Evolutionary conservation across 2,113 vertebrate genomes (phyloP), one percentile per base, ranked within the genome.

Genomic region (Coreoperca whiteheadi): DNA sequence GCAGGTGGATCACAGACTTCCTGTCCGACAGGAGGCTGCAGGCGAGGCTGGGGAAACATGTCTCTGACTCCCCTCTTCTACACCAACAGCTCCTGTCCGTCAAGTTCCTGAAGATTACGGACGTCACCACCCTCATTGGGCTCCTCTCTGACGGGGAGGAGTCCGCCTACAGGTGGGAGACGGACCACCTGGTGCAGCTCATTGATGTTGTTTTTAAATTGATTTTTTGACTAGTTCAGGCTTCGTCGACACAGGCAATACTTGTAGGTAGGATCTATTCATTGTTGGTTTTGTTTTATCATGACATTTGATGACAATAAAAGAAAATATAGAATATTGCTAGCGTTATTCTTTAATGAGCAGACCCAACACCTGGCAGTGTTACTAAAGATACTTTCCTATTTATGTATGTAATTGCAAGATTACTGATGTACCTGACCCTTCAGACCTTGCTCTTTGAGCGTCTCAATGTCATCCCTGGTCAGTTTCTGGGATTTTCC

Each of bases 401-500:
- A 59, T 41, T 14, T 28, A 67, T 37, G 4, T 57, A 6, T 73
- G 56, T 23, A 51, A 61, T 9, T 51, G 6, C 1, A 61, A 69
- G 60, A 21, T 51, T 75, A 30, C 16, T 57, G 57, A 83, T 90
- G 94, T 96, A 99, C 99, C 98, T 99, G 96, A 90, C 97, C 97
- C 95, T 97, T 98, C 89, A 97, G 95, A 86, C 98, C 98, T 91
- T 99, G 96, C 93, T 97, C 98, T 96, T 99, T 99, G 70, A 99
- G 94, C 68, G 95, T 96, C 93, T 99, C 98, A 48, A 99, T 99
- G 92, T 99, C 98, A 81, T 99, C 98, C 88, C 97, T 97, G 88
- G 97, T 99, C 69, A 99, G 96, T 94, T 98, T 99, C 90, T 99
- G 99, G 43, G 99, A 99, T 91, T 96, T 99, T 32, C 99, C 98